Evolutionary conservation across 2,113 vertebrate species (phyloP), one percentile per base, ranked within the genome.

Genomic region (Halichoerus grypus): DNA sequence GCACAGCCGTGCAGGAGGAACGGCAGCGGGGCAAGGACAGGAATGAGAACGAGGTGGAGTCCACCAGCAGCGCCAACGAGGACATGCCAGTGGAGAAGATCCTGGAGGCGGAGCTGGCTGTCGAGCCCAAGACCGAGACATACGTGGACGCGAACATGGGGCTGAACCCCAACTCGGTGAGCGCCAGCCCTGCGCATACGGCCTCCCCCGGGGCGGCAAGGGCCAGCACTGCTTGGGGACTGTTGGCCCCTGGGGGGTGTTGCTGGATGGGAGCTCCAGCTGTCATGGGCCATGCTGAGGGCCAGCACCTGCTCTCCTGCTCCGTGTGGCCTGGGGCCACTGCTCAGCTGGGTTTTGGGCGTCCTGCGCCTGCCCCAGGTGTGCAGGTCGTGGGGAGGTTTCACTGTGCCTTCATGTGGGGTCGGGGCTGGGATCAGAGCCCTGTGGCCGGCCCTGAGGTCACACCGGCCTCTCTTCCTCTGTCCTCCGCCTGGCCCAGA

Each of bases 21-120:
- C 98, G 99, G 97, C 99, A 99, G 98, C 98, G 99, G 94, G 99
- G 99, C 22, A 99, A 99, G 98, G 99, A 99, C n/a, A 99, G 99
- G 61, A 99, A 98, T 0, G 99, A 99, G 99, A 99, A 98, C 0
- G 99, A 99, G 98, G 99, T 99, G 96, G 99, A 99, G 98, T 99
- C 99, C 0, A 99, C 99, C 59, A 99, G 99, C 98, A 99, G 99
- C 5, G 99, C 99, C 96, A 99, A 99, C 0, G 99, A 99, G 98
- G 99, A 99, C 99, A 99, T 99, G 99, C 99, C 99, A 0, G 99
- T 99, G 98, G 99, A 99, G 98, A 99, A 99, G 99, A 99, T 99
- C 93, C 98, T 99, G 98, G 99, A 99, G 91, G 99, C 99, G 0
- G 99, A 99, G 97, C 99, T 99, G 2, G 99, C 99, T 0, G 99